Evolutionary conservation across 2,888 invertebrate species (phyloP), one percentile per base, ranked within the genome.

Genomic region (Ectemnius cavifrons): DNA sequence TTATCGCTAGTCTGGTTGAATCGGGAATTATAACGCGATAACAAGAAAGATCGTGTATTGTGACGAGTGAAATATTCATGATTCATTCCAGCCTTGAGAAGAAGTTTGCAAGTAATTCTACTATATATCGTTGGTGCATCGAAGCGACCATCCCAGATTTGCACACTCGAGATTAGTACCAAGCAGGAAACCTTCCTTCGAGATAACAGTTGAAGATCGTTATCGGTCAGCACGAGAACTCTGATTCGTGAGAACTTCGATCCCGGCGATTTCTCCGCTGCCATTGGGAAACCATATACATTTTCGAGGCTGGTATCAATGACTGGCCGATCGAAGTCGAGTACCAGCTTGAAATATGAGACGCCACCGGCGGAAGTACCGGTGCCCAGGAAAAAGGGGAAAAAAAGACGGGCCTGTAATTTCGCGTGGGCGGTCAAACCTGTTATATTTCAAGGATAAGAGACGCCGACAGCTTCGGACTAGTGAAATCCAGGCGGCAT

Each of bases 251-350:
- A 82, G 80, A 81, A 81, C 82, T 63, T n/a, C 59, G 75, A 69
- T 69, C 60, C 58, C 65, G 62, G 56, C 59, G 75, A 75, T 76
- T 82, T 75, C 82, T 67, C 73, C 73, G 67, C 57, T 80, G 81
- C 78, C 81, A 73, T 67, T 75, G 76, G 66, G 78, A 80, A 83
- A 81, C 82, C 82, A 58, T 79, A 78, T 63, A 73, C 63, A 73
- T 74, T 81, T 83, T 81, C 63, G 68, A 59, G 60, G 62, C 45
- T 13, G 45, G 67, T 84, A 82, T 82, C 84, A 59, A 69, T 78
- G 70, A 67, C 81, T 59, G 23, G 58, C 18, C 60, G 69, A 63
- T 74, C 73, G 81, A 84, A 75, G 77, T 77, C 63, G 72, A 75
- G 79, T 72, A 81, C 62, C 72, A 56, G 62, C 23, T 37, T 70